Percentiles rank a stretch among this genome's conserved stretches.
phyloP scores from a whole-genome alignment of 1,140 invertebrate genomes.

The Gonatopus flavifemur region DNA sequence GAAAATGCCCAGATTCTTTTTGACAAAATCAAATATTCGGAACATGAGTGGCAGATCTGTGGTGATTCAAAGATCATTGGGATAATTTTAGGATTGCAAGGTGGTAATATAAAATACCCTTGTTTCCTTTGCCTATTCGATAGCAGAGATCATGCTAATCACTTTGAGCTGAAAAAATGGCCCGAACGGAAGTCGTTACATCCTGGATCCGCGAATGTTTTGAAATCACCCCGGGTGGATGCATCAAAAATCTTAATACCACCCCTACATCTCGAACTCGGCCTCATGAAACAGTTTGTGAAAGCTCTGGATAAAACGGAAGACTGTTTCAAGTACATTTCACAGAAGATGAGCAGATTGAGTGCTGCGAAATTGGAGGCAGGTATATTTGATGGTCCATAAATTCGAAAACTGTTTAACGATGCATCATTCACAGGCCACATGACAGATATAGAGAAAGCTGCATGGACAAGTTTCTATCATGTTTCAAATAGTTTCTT shows the following conservation, averaged over 20 bases:
- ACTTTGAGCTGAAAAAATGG: too few species aligned
- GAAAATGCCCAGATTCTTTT: slow-evolving; percentile 29
- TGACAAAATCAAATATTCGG: slow-evolving; percentile 38
- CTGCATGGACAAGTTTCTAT: slow-evolving; percentile 10
- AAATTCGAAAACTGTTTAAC: slow-evolving; percentile 8
- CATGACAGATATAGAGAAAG: slow-evolving; percentile 16
- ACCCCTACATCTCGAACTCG: slow-evolving; percentile 12
- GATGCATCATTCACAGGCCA: slow-evolving; percentile 5
- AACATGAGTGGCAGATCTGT: too few species aligned
- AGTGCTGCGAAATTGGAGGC: slow-evolving; percentile 2
- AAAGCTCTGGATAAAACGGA: slow-evolving; percentile 5
- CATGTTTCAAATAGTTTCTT: slow-evolving; percentile 8
- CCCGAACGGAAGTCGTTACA: too few species aligned
- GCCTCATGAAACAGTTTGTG: too few species aligned
- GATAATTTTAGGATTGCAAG: neutral
- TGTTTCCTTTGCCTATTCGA: too few species aligned
- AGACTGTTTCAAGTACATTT: slow-evolving; percentile 5
- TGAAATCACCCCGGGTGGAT: slow-evolving; percentile 7
- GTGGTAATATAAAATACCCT: too few species aligned
- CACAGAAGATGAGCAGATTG: neutral
- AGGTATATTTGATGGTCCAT: slow-evolving; percentile 15
- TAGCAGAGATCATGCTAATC: too few species aligned
- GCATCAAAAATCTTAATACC: slow-evolving; percentile 7
- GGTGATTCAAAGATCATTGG: slow-evolving; percentile 18
- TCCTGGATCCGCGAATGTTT: slow-evolving; percentile 5